Evolutionary conservation across 2,113 vertebrate species (phyloP).

Genomic region (Catharus fuscescens): DNA sequence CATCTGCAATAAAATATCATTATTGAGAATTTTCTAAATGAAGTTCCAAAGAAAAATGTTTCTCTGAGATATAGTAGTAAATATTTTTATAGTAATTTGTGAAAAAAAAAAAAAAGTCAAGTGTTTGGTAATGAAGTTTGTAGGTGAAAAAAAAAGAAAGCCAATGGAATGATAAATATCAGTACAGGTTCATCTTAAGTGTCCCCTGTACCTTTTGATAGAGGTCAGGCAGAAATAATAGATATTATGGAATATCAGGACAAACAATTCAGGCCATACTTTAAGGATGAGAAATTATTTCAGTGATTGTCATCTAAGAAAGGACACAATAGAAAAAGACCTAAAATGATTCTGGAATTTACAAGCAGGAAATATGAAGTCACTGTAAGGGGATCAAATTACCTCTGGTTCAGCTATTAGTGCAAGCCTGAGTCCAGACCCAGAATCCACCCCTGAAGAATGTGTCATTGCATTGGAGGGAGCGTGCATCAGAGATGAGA

Average conservation of each 20-base stretch:
- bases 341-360: neutral
- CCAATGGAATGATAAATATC: neutral
- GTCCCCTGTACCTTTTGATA: neutral
- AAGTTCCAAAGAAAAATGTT: neutral
- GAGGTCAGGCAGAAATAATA: neutral
- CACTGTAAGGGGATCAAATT: neutral
- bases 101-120: neutral
- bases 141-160: neutral
- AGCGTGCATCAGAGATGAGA: rapidly evolving
- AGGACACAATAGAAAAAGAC: neutral
- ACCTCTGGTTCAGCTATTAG: neutral
- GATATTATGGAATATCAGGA: neutral
- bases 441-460: neutral
- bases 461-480: neutral
- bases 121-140: neutral
- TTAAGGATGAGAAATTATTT: neutral
- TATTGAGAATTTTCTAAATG: neutral
- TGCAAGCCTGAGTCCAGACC: neutral
- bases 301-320: neutral
- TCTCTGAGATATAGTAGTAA: rapidly evolving
- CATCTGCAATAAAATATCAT: neutral
- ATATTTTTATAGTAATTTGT: neutral
- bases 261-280: neutral
- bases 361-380: neutral
- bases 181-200: neutral